Base-by-base conservation (phyloP, 2,113 vertebrate species). In the Crypturellus undulatus region DNA sequence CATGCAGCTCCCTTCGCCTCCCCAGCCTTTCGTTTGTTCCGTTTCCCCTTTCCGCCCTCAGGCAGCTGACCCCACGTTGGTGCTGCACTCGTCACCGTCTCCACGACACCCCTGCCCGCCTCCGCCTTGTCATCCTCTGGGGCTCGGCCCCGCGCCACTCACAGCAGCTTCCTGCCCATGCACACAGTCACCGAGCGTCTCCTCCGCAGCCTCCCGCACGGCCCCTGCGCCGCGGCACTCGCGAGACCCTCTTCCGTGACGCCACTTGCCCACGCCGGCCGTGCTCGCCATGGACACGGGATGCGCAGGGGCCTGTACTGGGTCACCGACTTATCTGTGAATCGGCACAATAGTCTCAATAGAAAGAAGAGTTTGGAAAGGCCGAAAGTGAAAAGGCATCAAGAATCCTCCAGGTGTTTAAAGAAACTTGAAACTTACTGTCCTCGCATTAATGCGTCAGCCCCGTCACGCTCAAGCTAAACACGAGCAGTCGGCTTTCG, bases 251-350 rank as follows among this genome's bases (percentile, higher is more conserved):
- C 43, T 15, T 6, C 70, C 28, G 45, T 45, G 86, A 25, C 24
- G 2, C 70, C 7, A 0, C 43, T 63, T 17, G 1, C 80, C 86
- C 25, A 11, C 25, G 0, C 9, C 1, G 2, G 26, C 84, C 0
- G 0, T 7, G 26, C 4, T 45, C 1, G 3, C 60, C 42, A 8
- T 65, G 32, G 36, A 18, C 0, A 0, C 34, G 3, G 0, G 26
- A 19, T 43, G 40, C 3, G 0, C 0, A 0, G 17, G 8, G 10
- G 10, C 6, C 21, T 8, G 34, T 1, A 0, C 3, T 3, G 21
- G 51, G 80, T 30, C 5, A 0, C 0, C 4, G 58, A 1, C 25
- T 10, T 3, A 0, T 1, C 19, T 54, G 40, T 5, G 10, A 47
- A 18, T 2, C 12, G 32, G 17, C 8, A 30, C 34, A 63, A 9